Evolutionary conservation across 2,797 vertebrate species (phyloP), one percentile per base, ranked within the genome.

Genomic region (Phalanger gymnotis): DNA sequence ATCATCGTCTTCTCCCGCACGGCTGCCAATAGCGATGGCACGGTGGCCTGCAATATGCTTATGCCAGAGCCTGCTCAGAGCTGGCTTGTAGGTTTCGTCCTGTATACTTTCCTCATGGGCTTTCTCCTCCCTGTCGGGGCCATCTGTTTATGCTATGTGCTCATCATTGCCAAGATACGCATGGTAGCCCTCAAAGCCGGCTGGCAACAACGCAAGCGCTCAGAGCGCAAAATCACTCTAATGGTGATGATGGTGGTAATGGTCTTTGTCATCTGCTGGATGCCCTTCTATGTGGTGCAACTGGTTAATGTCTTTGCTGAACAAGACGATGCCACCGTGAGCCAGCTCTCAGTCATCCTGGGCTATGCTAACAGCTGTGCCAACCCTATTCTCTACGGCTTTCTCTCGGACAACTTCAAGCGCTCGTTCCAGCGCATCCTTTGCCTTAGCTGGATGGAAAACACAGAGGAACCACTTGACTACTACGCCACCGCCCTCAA

Each of bases 171-270:
- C 95, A 99, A 99, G 98, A 99, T 99, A 98, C 99, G 99, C 96
- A 98, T 99, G 98, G 99, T 99, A 95, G 99, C 99, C 54, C 98
- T 99, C 95, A 99, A 99, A 97, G 99, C 99, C 51, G 99, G 99
- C 96, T 99, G 99, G 99, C 99, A 99, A 96, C 99, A 99, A 98
- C 99, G 99, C 96, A 99, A 99, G 96, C 99, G 99, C 97, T 99
- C 99, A 0, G 99, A 99, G 98, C 98, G 99, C 95, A 99, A 99
- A 98, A 99, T 99, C 98, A 99, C 99, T 1, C 98, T 99, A 92
- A 99, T 99, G 99, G 99, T 99, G 94, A 99, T 99, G 99, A 99
- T 99, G 99, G 99, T 99, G 96, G 99, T 99, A 94, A 99, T 99
- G 93, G 99, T 99, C 96, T 99, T 99, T 95, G 99, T 99, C 97